Base-by-base conservation (phyloP, 2,113 vertebrate genomes). In the Apistogramma diplotaenia region DNA sequence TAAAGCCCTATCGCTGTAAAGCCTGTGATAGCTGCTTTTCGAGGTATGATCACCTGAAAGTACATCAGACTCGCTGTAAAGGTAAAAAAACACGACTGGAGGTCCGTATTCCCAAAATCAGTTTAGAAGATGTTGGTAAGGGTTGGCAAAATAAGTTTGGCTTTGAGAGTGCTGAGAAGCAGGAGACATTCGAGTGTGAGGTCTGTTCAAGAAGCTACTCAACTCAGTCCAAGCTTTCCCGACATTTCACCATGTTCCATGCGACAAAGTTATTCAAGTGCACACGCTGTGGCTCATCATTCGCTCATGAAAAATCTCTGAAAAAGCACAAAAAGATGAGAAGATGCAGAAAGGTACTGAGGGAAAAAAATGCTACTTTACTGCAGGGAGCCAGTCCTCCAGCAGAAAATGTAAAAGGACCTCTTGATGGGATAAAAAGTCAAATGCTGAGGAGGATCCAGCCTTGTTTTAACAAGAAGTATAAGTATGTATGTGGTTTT, bases 1-100 rank as follows among this genome's bases (percentile, higher is more conserved):
- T 94, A 5, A 96, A 96, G 29, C 95, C 95, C 2, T 96, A 96
- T 87, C 93, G 91, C n/a, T 96, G 95, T 72, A 94, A 94, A 89
- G 76, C 85, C 43, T 96, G 95, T 81, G 92, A 94, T 46, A 91
- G 90, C 88, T 94, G 92, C 86, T 96, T 94, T 86, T 95, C 95
- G 60, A 92, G 95, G 18, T 89, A 95, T 49, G 95, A 96, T 85
- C 90, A 94, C 83, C 90, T 96, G 10, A 94, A 93, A 84, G 74
- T 92, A 23, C 95, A 96, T 77, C 93, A 94, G 61, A 54, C 12
- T 70, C 91, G 83, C 27, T 96, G 95, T 70, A 94, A 74, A 87
- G 91, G 90, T 25, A 93, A 91, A 89, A 89, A 71, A 78, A 53
- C 35, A 5, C 85, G 85, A 56, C 55, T 94, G 61, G 91, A 95